Percentiles rank a stretch among this genome's conserved stretches.
Conservation (phyloP, 2,888 invertebrate species). For the Acleris emargana region DNA sequence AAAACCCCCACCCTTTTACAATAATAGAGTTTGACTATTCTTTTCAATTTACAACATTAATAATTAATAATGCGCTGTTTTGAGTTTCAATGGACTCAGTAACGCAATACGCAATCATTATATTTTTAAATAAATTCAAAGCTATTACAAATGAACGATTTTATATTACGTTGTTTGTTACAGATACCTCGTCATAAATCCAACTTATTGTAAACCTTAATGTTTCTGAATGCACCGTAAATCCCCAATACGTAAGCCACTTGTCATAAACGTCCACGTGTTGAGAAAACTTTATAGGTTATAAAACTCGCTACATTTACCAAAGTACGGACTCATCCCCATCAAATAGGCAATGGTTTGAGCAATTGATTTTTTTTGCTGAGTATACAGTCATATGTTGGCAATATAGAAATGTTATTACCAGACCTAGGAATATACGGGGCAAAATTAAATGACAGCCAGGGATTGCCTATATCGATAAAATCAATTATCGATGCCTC, state of each 20-base stretch:
- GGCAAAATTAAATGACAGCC: too few relatives aligned
- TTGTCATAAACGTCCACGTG: constrained; percentile 31
- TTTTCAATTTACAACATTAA: too few relatives aligned
- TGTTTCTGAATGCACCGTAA: constrained; percentile 10
- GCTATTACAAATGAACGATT: background rate
- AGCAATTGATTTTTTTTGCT: constrained; percentile 29
- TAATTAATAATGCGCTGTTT: too few relatives aligned
- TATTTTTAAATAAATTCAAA: too few relatives aligned
- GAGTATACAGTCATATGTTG: constrained; percentile 16
- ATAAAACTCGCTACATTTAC: constrained; percentile 20
- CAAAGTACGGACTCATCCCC: constrained; percentile 21
- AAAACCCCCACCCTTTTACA: too few relatives aligned
- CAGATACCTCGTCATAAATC: background rate
- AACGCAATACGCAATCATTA: too few relatives aligned
- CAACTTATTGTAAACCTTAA: background rate
- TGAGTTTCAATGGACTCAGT: too few relatives aligned
- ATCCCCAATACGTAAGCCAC: constrained; percentile 18
- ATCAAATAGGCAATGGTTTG: constrained; percentile 22
- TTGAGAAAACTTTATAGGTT: constrained; percentile 24
- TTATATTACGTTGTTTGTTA: background rate
- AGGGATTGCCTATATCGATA: too few relatives aligned
- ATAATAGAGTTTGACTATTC: too few relatives aligned
- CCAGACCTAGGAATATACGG: too few relatives aligned
- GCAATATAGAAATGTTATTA: background rate
- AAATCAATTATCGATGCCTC: too few relatives aligned